Base-by-base conservation (phyloP, 2,888 invertebrate genomes). In the Polyommatus iphigenia region DNA sequence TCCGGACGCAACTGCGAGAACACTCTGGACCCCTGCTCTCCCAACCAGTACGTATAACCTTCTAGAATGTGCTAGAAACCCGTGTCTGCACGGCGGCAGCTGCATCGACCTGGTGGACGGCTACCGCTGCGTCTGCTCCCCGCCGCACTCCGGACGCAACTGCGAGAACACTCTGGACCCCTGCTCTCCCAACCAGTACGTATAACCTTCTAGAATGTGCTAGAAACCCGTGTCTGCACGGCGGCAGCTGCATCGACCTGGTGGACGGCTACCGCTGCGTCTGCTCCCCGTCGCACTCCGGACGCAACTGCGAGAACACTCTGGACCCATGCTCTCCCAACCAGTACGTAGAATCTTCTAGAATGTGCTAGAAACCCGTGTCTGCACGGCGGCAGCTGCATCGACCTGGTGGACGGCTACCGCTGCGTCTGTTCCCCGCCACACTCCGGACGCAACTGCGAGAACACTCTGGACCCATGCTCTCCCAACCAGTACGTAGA, bases 101-200 rank as follows among this genome's bases (percentile, higher is more conserved):
- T 99, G 98, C 90, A 98, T 98, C 85, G 98, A 99, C 89, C 95
- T 97, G 76, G 97, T 98, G 8, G 97, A 98, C 88, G 97, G 97
- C 7, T 99, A 98, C 92, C 96, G 97, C 85, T 99, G 99, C 90
- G 97, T 98, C 62, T 99, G 99, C 93, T 96, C 97, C 76, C 95
- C 98, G 71, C 98, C 98, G 0, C 98, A 97, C 87, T 98, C 98
- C 0, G 99, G 99, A 0, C 92, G 96, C 20, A 97, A 98, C 87
- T 99, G 99, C 89, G 97, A 98, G 86, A 96, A 96, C 79, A 97
- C 98, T 80, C 92, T 99, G 82, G 98, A 98, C 88, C 99, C 99
- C 0, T 99, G 99, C 85, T 94, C 96, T 18, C 97, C 97, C 0
- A 98, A 97, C 90, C 96, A 95, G 95, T 96, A 80, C 89, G 95